Conservation (phyloP, 37 sponge, comb jelly and placozoan species). For the Mnemiopsis leidyi region DNA sequence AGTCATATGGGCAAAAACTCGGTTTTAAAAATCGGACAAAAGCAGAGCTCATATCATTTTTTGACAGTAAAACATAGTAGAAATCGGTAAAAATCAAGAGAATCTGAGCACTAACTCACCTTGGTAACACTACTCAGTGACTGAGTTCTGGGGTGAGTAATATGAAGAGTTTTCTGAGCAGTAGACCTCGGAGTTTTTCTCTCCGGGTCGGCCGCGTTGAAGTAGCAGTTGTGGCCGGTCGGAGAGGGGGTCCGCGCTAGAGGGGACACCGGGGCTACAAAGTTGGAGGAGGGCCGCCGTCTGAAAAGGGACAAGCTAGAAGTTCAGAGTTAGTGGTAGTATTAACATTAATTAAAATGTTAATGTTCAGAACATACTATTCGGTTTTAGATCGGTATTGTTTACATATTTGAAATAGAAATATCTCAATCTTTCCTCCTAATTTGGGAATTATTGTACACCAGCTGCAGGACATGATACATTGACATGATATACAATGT, state of each 20-base stretch:
- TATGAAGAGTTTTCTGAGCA: conserved; percentile 59
- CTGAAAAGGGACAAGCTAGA: background rate
- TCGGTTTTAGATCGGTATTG: too few relatives aligned
- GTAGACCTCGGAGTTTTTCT: conserved; percentile 34
- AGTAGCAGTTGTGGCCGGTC: conserved; percentile 62
- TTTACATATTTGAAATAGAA: too few relatives aligned
- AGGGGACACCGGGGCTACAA: conserved; percentile 55
- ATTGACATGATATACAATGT: too few relatives aligned
- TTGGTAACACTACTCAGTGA: background rate
- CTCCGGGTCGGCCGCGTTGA: conserved; percentile 1
- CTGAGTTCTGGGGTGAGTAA: conserved; percentile 64
- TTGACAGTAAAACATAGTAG: too few relatives aligned
- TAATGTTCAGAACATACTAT: too few relatives aligned
- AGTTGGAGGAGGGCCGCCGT: conserved; percentile 56
- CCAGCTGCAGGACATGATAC: too few relatives aligned
- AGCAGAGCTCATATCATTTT: too few relatives aligned
- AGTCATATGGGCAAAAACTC: too few relatives aligned
- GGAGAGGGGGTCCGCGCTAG: conserved; percentile 60
- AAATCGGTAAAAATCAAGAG: background rate
- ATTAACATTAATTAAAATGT: too few relatives aligned
- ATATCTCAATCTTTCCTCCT: too few relatives aligned
- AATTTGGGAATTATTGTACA: too few relatives aligned
- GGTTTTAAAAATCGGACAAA: too few relatives aligned
- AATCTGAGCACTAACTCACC: background rate
- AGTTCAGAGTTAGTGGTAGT: background rate